Conservation (phyloP, 2,797 vertebrate species). For the Poecilia velifera region DNA sequence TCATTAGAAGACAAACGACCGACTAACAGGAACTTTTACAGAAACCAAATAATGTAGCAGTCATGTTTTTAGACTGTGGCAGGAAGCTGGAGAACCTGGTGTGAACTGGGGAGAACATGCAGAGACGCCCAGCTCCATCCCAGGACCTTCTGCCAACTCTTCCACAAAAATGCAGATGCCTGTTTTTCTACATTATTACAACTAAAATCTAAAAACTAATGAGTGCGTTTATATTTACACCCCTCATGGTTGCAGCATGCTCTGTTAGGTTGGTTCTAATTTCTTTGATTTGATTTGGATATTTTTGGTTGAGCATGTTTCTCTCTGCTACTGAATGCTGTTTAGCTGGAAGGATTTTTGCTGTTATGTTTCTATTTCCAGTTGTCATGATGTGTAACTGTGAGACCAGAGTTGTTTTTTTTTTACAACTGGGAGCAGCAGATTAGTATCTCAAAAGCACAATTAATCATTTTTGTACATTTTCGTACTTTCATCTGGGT, state of each 20-base stretch:
- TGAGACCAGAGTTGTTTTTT: too few species aligned
- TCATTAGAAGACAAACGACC: background rate
- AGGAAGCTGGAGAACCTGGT: background rate
- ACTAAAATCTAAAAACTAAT: background rate
- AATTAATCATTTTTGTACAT: too few species aligned
- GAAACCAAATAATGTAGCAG: background rate
- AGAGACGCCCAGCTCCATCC: background rate
- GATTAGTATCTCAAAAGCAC: too few species aligned
- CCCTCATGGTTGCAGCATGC: too few species aligned
- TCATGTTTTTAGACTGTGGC: background rate
- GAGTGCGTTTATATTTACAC: background rate
- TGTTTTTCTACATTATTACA: background rate
- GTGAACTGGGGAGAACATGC: background rate
- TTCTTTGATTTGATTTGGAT: background rate
- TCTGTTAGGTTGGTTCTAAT: too few species aligned
- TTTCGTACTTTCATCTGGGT: too few species aligned
- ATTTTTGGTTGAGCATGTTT: too few species aligned
- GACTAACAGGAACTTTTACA: background rate
- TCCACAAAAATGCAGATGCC: background rate
- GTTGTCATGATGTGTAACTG: too few species aligned
- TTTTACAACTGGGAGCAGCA: too few species aligned
- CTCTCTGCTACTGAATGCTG: too few species aligned
- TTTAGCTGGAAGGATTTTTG: too few species aligned
- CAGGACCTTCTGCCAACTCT: background rate
- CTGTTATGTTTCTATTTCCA: too few species aligned